Percentiles rank a stretch among this genome's conserved stretches.
Conservation (phyloP, 2,888 invertebrate genomes). For the Eucera pruinosa region DNA sequence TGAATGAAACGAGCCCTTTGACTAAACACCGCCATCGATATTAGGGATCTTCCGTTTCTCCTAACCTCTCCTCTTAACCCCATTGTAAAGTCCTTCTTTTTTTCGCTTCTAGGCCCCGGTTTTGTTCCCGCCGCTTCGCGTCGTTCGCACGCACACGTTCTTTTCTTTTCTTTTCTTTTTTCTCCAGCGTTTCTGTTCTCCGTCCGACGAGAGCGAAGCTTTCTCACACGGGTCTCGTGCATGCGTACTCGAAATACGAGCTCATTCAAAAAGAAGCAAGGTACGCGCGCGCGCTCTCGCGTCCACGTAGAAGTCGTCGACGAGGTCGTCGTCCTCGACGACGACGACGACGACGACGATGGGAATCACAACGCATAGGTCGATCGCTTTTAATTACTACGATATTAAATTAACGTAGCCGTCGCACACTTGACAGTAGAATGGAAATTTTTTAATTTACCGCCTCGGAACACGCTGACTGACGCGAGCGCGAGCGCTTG, state of each 20-base stretch:
- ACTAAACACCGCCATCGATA: constrained; percentile 62
- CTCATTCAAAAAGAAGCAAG: constrained; percentile 47
- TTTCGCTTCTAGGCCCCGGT: constrained; percentile 36
- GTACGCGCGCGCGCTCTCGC: neutral
- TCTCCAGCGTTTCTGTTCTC: neutral
- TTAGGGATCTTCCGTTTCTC: constrained; percentile 61
- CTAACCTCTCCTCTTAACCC: constrained; percentile 42
- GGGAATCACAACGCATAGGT: constrained; percentile 50
- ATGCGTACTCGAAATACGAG: constrained; percentile 57
- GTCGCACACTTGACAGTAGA: constrained; percentile 35
- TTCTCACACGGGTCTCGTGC: constrained; percentile 48
- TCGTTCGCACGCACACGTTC: constrained; percentile 47
- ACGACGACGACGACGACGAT: too few species aligned
- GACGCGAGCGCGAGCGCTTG: constrained; percentile 25
- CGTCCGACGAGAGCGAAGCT: constrained; percentile 23
- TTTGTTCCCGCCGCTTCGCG: constrained; percentile 31
- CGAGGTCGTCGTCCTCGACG: constrained; percentile 49
- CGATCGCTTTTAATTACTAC: constrained; percentile 58
- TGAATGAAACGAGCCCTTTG: constrained; percentile 63
- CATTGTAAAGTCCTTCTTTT: constrained; percentile 37
- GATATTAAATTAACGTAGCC: constrained; percentile 47
- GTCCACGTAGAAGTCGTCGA: neutral
- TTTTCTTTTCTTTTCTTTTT: neutral
- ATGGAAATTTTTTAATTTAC: constrained; percentile 44
- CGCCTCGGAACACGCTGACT: too few species aligned